Base-by-base conservation (phyloP, 2,113 vertebrate genomes). In the Lampris megalopsis region DNA sequence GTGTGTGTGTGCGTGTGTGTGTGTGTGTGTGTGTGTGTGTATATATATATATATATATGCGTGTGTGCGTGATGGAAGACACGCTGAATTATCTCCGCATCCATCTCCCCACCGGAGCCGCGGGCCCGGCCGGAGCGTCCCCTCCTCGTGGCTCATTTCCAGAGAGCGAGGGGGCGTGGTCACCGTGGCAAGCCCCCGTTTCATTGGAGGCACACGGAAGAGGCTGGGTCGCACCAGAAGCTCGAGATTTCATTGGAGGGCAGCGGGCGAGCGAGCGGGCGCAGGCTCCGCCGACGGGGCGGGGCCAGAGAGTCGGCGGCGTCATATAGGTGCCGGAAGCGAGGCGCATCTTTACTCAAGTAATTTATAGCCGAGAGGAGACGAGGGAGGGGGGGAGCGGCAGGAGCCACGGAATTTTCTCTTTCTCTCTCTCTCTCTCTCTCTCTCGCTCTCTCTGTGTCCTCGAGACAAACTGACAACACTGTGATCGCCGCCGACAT, bases 241-340 rank as follows among this genome's bases (percentile, higher is more conserved):
- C 0, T 24, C 24, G 24, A 24, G 54, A 24, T 36, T 6, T 36
- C 1, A 57, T 57, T 57, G 58, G 79, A 53, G 75, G 63, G 74
- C 65, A 63, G 11, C 11, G 10, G 62, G 40, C 41, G 66, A 72
- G 24, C 37, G 81, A 71, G 58, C 50, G 77, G 54, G 36, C 47
- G 1, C 8, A 45, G 35, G 61, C 4, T 85, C 73, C 40, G 73
- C 84, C 87, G 88, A 86, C 86, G 36, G 89, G 90, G 84, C 80
- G 84, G 70, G 63, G 86, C 36, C 65, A 71, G 56, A n/a, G 50
- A 57, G 74, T 43, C 63, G 63, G 65, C 5, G 67, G 78, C 91
- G 87, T 86, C 79, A 93, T 92, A 92, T 92, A 94, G 87, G 82
- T 78, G 86, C 79, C 71, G 90, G 87, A 86, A 88, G 90, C 79